phyloP scores from a whole-genome alignment of 2,888 invertebrate genomes.

The Torymus aiolomorphi region DNA sequence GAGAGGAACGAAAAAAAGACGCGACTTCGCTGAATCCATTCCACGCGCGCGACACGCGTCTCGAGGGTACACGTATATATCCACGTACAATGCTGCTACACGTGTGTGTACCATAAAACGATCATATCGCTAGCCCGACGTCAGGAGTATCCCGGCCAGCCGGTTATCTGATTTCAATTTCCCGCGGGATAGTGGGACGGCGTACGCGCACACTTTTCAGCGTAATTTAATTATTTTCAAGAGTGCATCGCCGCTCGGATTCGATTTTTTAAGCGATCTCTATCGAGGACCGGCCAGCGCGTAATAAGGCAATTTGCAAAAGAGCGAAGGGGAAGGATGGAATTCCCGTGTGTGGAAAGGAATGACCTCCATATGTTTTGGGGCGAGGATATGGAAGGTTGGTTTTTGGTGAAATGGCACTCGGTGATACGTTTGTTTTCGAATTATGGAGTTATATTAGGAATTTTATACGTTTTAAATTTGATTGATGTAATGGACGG shows the following conservation, averaged over 20 bases:
- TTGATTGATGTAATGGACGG: too few relatives aligned
- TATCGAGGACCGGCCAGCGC: background rate
- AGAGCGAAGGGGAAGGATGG: constrained; percentile 22
- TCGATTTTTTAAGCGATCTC: constrained; percentile 10
- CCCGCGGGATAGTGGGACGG: background rate
- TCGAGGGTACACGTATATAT: too few relatives aligned
- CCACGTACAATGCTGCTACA: background rate
- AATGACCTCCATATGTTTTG: constrained; percentile 18
- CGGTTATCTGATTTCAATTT: constrained; percentile 44
- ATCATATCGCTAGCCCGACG: constrained; percentile 22
- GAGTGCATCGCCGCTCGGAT: background rate
- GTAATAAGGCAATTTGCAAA: constrained; percentile 17
- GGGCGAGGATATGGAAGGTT: too few relatives aligned
- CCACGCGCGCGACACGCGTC: too few relatives aligned
- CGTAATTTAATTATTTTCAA: constrained; percentile 52
- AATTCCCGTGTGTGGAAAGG: constrained; percentile 9
- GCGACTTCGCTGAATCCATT: too few relatives aligned
- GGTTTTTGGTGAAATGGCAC: too few relatives aligned
- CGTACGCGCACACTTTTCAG: background rate
- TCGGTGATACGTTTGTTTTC: too few relatives aligned
- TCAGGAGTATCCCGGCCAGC: constrained; percentile 11
- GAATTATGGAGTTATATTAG: too few relatives aligned
- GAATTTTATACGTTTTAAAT: too few relatives aligned
- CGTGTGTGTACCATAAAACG: background rate
- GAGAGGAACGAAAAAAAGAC: too few relatives aligned